Evolutionary conservation across 2,888 invertebrate species (phyloP), one percentile per base, ranked within the genome.

Genomic region (Leptarthrus brevirostris): DNA sequence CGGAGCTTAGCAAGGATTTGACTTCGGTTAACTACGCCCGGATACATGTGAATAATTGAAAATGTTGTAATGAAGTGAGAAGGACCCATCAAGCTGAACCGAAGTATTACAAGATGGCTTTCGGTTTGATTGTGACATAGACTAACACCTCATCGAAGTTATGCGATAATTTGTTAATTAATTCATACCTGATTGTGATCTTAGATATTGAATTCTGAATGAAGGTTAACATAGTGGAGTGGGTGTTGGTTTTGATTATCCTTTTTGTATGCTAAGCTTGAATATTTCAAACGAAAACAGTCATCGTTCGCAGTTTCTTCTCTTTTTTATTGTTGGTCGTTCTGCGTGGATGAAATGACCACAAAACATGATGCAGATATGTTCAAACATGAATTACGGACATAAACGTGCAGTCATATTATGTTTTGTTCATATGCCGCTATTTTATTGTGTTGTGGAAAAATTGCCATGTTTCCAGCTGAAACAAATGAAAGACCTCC

Each of bases 1-100:
- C 52, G 53, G 53, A 34, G 72, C 72, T 72, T 72, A 72, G 40
- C 26, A 72, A 56, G 72, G 72, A 72, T 72, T 72, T 72, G 12
- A 72, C 16, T 58, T 44, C 47, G 69, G 69, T 69, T 69, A 69
- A 69, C 69, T 49, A 69, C 18, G 49, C 20, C 52, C 69, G 16
- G 30, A 30, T 69, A 69, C 69, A 69, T 52, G 69, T 69, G 69
- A 69, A 69, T 69, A 69, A 69, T 69, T 69, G 69, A 69, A 34
- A 16, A 44, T 16, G 52, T 24, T 18, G 52, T 69, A 69, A 69
- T 69, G 69, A 52, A 69, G 69, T 69, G 69, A 30, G 52, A 69
- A 69, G 64, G 44, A 47, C 44, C 44, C 20, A 49, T 49, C 49
- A 49, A 18, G 1, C 18, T 18, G 22, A 20, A 49, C n/a, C 40